Percentiles rank a stretch among this genome's conserved stretches.
These are phyloP conservation scores for Mizuhopecten yessoensis DNA, from an alignment of 1,140 invertebrate species.

Conservation along the genomic window DNA sequence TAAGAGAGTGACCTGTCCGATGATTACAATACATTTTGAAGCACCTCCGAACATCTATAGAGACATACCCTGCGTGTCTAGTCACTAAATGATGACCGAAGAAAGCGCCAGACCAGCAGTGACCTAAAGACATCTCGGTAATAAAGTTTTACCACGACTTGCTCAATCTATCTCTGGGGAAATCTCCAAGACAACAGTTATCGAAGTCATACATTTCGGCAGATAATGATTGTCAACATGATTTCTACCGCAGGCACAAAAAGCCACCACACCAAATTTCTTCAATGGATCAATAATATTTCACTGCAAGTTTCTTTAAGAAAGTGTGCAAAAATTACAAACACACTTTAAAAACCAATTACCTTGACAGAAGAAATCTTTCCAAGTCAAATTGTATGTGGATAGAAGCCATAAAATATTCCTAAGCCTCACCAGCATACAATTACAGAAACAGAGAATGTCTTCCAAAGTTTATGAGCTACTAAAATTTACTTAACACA, in stretches of 20 bases:
- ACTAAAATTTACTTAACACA: too few species aligned
- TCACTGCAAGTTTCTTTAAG: constrained; percentile 27
- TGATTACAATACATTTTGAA: not conserved
- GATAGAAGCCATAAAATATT: not conserved
- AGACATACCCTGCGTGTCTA: not conserved
- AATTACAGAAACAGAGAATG: not conserved
- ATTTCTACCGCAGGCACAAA: not conserved
- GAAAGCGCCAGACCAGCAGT: not conserved
- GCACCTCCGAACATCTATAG: not conserved
- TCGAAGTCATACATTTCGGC: not conserved
- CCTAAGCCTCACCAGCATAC: not conserved
- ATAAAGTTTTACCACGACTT: not conserved
- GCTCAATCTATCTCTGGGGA: not conserved
- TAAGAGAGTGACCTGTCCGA: not conserved
- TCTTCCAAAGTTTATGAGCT: not conserved
- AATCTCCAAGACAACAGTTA: not conserved
- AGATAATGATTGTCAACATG: constrained; percentile 1
- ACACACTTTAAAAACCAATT: not conserved
- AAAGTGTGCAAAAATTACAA: constrained; percentile 15
- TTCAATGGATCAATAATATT: not conserved
- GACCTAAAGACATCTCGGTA: not conserved
- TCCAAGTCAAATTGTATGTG: not conserved
- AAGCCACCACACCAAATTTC: not conserved
- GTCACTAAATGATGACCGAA: constrained; percentile 2
- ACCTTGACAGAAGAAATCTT: constrained; percentile 7